Evolutionary conservation across 2,797 vertebrate species (phyloP).

Genomic region (Hafferia zeledoni): DNA sequence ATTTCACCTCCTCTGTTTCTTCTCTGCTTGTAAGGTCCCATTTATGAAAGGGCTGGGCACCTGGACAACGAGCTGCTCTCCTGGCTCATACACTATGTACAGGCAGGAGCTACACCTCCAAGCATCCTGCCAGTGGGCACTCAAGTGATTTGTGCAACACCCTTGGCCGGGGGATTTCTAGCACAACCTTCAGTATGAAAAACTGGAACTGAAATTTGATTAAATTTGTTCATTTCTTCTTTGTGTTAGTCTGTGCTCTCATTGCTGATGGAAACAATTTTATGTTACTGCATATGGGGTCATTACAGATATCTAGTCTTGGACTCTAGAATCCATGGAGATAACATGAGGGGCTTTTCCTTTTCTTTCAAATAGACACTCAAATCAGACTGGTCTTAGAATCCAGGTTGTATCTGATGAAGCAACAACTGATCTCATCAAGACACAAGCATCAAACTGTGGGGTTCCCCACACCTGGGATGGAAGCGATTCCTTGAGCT

Average conservation of each 20-base stretch:
- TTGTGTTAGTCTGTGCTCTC: background rate
- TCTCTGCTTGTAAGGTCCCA: background rate
- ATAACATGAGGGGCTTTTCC: background rate
- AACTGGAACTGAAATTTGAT: background rate
- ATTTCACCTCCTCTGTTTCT: background rate
- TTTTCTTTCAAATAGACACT: background rate
- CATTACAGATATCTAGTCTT: background rate
- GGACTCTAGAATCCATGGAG: background rate
- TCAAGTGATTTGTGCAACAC: background rate
- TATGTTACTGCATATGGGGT: background rate
- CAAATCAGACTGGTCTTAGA: background rate
- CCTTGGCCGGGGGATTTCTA: background rate
- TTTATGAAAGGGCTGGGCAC: background rate
- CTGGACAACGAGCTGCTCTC: background rate
- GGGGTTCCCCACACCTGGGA: background rate
- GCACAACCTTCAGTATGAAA: background rate
- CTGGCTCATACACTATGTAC: background rate
- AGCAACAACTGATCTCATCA: background rate
- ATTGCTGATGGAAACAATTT: background rate
- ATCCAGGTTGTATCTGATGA: background rate
- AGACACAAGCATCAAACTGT: background rate
- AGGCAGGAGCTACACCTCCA: background rate
- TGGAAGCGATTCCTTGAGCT: background rate
- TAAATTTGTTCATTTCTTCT: background rate
- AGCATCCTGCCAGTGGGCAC: background rate